Evolutionary conservation across 2,113 vertebrate genomes (phyloP), one percentile per base, ranked within the genome.

Genomic region (Miniopterus natalensis): DNA sequence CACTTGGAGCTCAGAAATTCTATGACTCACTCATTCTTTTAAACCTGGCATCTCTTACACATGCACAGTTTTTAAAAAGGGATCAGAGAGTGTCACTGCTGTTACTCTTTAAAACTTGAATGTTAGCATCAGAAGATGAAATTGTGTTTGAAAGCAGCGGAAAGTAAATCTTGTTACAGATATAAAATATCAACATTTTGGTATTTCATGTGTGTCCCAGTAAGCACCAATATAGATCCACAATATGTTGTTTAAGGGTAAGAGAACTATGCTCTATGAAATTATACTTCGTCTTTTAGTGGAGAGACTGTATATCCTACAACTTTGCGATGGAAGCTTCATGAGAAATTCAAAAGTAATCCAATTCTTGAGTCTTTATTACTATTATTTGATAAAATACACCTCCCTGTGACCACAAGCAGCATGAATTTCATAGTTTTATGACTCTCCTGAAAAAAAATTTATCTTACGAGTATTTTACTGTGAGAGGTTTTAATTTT

Each of bases 1-100:
- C 94, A 90, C 77, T 97, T 73, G 92, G 73, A 94, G 75, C 88
- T 90, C 51, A 94, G 68, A 77, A 68, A 25, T 92, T 78, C 90
- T 81, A 2, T 95, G 94, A 94, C 81, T 80, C 87, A 97, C 75
- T 92, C 90, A 96, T 81, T 88, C 57, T 96, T 98, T 94, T 31
- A 85, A 90, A 75, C 31, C 80, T 96, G 89, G 66, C 70, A 63
- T 90, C 47, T 86, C 66, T 51, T 83, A 42, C 27, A 66, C 78
- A 29, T 53, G 57, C 45, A 77, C 36, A 53, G 2, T 42, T 93
- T 97, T 78, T 47, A 0, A 73, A 95, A 80, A 31, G 51, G 87
- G 65, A 14, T 40, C 79, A 96, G 80, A 80, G 47, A 80, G 23
- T 73, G 49, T 95, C 89, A 45, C 18, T 87, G 55, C 63, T 90